A percentile compares a stretch with the other conserved stretches of the same genome.
These are phyloP conservation scores for Petrocephalus zakoni DNA, from an alignment of 2,113 vertebrate genomes.

Conservation along the genomic window DNA sequence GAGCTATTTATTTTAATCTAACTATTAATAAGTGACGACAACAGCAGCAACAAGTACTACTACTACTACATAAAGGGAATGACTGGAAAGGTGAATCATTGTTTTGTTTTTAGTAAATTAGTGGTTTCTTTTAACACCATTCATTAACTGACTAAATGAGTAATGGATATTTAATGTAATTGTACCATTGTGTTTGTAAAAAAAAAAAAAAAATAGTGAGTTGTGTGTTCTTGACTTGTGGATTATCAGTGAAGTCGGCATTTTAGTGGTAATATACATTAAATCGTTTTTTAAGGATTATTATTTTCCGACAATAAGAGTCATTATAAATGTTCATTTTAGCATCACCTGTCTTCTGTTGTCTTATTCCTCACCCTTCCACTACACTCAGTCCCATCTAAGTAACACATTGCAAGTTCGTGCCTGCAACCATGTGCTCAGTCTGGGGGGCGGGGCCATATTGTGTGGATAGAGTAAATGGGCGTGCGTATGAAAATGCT, in stretches of 20 bases:
- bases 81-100: constrained; percentile 73
- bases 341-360: constrained; percentile 82
- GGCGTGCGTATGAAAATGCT: constrained; percentile 19
- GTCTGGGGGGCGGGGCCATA: constrained; percentile 56
- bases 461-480: constrained; percentile 34
- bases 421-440: constrained; percentile 50
- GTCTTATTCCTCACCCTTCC: constrained; percentile 76
- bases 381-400: constrained; percentile 75
- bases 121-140: constrained; percentile 77
- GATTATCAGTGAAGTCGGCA: constrained; percentile 78
- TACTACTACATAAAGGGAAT: constrained; percentile 58
- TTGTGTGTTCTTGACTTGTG: constrained; percentile 78
- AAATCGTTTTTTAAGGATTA: constrained; percentile 71
- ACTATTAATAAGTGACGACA: constrained; percentile 68
- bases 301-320: constrained; percentile 73
- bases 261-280: constrained; percentile 79
- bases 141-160: constrained; percentile 77
- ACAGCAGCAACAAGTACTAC: constrained; percentile 43
- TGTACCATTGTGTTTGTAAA: constrained; percentile 82
- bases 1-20: constrained; percentile 71
- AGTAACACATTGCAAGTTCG: constrained; percentile 73
- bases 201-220: constrained; percentile 69
- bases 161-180: constrained; percentile 80
- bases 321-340: constrained; percentile 84
- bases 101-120: constrained; percentile 74